phyloP scores from a whole-genome alignment of 2,113 vertebrate genomes.

The Nothobranchius kuhntae region DNA sequence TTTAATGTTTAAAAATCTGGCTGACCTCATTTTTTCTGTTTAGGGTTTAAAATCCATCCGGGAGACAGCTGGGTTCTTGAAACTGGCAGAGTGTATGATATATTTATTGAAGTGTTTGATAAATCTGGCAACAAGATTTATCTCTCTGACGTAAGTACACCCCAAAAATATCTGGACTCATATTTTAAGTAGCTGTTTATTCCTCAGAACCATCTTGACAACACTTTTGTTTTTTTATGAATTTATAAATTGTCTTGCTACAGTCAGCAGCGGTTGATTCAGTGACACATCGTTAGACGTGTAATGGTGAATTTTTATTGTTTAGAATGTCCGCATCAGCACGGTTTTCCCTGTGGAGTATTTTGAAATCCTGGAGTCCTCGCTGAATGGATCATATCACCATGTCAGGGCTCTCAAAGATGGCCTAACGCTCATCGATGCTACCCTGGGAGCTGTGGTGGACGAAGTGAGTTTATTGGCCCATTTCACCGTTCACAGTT shows the following conservation, averaged over 20 bases:
- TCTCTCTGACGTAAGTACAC: constrained; percentile 89
- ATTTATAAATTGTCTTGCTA: background rate
- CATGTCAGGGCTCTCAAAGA: constrained; percentile 80
- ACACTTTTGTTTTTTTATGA: background rate
- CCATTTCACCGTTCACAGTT: background rate
- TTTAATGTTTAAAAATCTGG: background rate
- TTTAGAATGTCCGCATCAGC: constrained; percentile 88
- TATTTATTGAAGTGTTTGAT: constrained; percentile 90
- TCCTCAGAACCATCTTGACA: background rate
- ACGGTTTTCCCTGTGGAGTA: constrained; percentile 80
- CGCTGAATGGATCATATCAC: constrained; percentile 90
- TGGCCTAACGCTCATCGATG: constrained; percentile 85
- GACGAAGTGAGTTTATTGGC: constrained; percentile 81
- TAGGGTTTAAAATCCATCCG: constrained; percentile 90
- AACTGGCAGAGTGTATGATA: constrained; percentile 84
- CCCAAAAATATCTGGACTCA: background rate
- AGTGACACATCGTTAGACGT: background rate
- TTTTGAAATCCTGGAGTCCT: constrained; percentile 86
- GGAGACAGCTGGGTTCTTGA: constrained; percentile 95
- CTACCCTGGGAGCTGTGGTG: constrained; percentile 83
- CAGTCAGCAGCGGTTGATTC: background rate
- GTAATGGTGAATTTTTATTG: constrained; percentile 34
- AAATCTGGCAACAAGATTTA: constrained; percentile 90
- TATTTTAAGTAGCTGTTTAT: background rate
- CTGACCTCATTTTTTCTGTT: constrained; percentile 13